Conservation (phyloP, 2,113 vertebrate genomes). For the Hypocryptadius cinnamomeus region DNA sequence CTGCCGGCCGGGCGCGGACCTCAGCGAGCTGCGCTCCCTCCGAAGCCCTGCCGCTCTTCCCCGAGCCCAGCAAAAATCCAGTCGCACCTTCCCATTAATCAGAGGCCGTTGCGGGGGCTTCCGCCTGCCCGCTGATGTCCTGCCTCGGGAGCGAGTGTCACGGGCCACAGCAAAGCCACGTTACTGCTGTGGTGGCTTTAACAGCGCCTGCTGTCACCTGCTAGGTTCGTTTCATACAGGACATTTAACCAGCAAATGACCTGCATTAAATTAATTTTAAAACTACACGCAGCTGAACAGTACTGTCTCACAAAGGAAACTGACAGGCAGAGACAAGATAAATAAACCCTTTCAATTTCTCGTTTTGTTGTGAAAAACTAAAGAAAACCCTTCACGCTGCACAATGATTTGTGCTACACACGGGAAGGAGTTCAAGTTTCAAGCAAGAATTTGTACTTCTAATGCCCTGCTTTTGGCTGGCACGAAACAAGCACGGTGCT, state of each 20-base stretch:
- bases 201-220: background rate
- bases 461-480: background rate
- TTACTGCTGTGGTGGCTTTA: background rate
- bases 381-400: fast-evolving
- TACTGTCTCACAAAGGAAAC: background rate
- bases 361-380: background rate
- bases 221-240: background rate
- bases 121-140: background rate
- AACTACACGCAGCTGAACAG: background rate
- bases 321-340: background rate
- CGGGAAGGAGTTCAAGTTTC: background rate
- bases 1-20: background rate
- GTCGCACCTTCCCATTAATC: background rate
- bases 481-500: background rate
- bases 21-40: background rate
- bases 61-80: fast-evolving
- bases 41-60: background rate
- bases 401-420: background rate
- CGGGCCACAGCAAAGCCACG: background rate
- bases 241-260: background rate
- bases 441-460: background rate
- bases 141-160: background rate
- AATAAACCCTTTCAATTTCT: background rate
- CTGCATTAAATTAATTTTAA: background rate
- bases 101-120: background rate